phyloP scores from a whole-genome alignment of 2,797 vertebrate species.

The Acipenser oxyrinchus region DNA sequence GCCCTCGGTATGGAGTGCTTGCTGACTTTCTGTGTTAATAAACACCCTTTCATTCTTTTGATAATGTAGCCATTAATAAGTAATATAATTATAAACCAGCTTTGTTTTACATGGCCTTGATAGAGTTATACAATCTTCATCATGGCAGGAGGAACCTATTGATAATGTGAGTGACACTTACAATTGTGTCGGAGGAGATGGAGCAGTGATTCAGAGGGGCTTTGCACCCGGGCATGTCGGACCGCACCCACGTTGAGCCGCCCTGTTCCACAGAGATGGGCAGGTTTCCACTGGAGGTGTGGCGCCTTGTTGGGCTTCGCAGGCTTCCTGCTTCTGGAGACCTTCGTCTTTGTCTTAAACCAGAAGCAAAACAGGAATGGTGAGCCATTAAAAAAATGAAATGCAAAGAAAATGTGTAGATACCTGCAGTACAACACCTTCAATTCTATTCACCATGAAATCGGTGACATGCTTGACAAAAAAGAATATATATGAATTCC shows the following conservation, averaged over 20 bases:
- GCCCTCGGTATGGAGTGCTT: slow-evolving; percentile 13
- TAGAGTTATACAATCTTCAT: slow-evolving; percentile 26
- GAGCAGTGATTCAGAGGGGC: slow-evolving; percentile 70
- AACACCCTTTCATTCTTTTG: slow-evolving; percentile 1
- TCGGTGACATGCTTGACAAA: too few relatives aligned
- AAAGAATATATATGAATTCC: too few relatives aligned
- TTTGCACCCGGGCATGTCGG: slow-evolving; percentile 68
- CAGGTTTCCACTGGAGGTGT: slow-evolving; percentile 25
- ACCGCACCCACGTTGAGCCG: slow-evolving; percentile 57
- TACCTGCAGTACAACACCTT: too few relatives aligned
- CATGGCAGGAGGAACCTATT: slow-evolving; percentile 17
- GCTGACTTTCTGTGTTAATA: not conserved
- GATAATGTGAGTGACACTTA: slow-evolving; percentile 64
- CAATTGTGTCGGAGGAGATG: slow-evolving; percentile 68
- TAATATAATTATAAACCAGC: not conserved
- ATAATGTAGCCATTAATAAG: slow-evolving; percentile 9
- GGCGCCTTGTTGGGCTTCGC: slow-evolving; percentile 23
- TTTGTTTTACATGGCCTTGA: slow-evolving; percentile 30
- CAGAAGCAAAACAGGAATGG: too few relatives aligned
- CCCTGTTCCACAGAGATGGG: slow-evolving; percentile 32
- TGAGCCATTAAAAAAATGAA: too few relatives aligned
- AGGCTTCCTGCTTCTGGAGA: too few relatives aligned
- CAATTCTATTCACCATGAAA: too few relatives aligned
- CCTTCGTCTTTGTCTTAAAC: too few relatives aligned
- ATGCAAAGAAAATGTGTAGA: too few relatives aligned